Percentiles rank a stretch among this genome's conserved stretches.
Evolutionary conservation across 2,888 invertebrate genomes (phyloP).

Genomic region (Anticlea derivata): DNA sequence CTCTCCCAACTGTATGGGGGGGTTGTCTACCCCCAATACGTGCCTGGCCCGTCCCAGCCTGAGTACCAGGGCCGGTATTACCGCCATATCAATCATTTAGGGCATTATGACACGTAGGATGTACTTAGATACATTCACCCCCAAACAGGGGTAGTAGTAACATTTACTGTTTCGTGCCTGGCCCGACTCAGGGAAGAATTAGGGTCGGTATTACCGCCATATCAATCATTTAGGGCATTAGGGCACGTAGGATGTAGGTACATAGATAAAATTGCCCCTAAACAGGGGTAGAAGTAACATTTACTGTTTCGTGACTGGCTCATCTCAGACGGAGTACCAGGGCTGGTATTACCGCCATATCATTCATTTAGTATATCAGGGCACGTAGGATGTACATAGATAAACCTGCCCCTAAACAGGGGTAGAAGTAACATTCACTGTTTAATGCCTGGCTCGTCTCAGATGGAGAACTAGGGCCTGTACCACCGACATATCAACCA

Average conservation of each 20-base stretch:
- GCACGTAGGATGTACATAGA: constrained; percentile 33
- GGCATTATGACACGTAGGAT: constrained; percentile 51
- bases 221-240: constrained; percentile 48
- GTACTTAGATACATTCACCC: not conserved
- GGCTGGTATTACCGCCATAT: constrained; percentile 48
- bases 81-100: constrained; percentile 41
- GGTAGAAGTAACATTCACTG: too few species aligned
- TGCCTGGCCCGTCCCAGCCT: constrained; percentile 38
- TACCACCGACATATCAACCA: too few species aligned
- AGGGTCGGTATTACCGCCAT: constrained; percentile 48
- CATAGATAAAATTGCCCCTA: not conserved
- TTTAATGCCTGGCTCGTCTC: too few species aligned
- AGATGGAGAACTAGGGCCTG: too few species aligned
- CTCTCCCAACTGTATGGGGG: constrained; percentile 59
- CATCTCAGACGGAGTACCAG: constrained; percentile 47
- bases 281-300: too few species aligned
- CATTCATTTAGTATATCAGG: constrained; percentile 49
- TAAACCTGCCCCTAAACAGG: too few species aligned
- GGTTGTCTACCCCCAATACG: constrained; percentile 54
- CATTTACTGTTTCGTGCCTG: too few species aligned
- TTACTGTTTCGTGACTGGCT: constrained; percentile 40
- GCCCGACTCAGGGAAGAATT: constrained; percentile 45
- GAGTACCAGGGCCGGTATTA: constrained; percentile 54
- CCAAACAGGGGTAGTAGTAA: too few species aligned
- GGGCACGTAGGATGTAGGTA: constrained; percentile 42